These are phyloP conservation scores for Turdus rufiventris DNA, from an alignment of 2,113 vertebrate genomes.

Conservation along the genomic window DNA sequence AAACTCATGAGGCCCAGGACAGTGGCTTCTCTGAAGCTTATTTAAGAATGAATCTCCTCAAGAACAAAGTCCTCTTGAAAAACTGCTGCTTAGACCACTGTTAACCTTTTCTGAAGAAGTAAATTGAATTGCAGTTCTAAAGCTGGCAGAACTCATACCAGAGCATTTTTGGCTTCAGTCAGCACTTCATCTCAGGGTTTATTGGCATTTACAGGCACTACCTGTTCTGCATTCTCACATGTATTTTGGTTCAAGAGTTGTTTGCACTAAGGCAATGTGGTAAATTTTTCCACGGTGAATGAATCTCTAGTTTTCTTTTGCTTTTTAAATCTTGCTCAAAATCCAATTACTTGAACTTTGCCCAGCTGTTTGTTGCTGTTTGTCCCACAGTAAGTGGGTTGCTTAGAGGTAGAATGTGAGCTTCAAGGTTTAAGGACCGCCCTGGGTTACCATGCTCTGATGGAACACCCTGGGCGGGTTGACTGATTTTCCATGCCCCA, in stretches of 20 bases:
- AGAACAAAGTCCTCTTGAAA: not conserved
- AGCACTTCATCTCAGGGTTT: not conserved
- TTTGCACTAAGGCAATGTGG: not conserved
- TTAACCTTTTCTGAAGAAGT: slow-evolving; percentile 31
- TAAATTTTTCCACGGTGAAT: not conserved
- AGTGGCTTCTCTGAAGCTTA: not conserved
- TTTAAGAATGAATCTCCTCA: not conserved
- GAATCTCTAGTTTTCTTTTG: not conserved
- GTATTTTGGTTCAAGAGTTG: not conserved
- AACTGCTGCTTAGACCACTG: not conserved
- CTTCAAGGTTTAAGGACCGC: not conserved
- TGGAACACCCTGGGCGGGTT: not conserved
- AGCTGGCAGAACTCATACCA: not conserved
- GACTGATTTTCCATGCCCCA: not conserved
- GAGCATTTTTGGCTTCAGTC: not conserved
- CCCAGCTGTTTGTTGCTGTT: not conserved
- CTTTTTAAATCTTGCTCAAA: not conserved
- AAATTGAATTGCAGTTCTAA: slow-evolving; percentile 26
- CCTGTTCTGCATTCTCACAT: not conserved
- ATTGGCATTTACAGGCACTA: not conserved
- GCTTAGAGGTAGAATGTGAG: not conserved
- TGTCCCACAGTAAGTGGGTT: not conserved
- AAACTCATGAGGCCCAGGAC: not conserved
- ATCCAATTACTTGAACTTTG: not conserved
- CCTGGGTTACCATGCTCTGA: not conserved